Evolutionary conservation across 2,797 vertebrate genomes (phyloP).

Genomic region (Sternarchorhynchus goeldii): DNA sequence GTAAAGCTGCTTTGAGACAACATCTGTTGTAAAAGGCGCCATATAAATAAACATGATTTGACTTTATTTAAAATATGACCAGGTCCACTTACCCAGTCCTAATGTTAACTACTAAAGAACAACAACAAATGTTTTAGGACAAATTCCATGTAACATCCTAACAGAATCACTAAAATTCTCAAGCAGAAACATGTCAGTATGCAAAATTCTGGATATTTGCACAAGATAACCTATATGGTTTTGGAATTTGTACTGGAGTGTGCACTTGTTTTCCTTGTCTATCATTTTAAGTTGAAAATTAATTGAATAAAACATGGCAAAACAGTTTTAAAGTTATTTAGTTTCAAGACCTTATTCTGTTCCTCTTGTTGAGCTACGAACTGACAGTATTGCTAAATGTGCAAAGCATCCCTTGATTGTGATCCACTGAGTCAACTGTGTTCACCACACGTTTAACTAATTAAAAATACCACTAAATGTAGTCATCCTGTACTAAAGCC

Average conservation of each 20-base stretch:
- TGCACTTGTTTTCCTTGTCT: neutral
- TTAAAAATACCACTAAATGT: slow-evolving; percentile 59
- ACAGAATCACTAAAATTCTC: too few relatives aligned
- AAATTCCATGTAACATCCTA: too few relatives aligned
- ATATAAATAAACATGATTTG: too few relatives aligned
- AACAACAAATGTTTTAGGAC: too few relatives aligned
- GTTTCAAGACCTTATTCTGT: neutral
- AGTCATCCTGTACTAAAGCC: slow-evolving; percentile 56
- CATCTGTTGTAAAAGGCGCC: too few relatives aligned
- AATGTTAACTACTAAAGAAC: too few relatives aligned
- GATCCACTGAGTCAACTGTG: neutral
- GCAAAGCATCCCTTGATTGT: neutral
- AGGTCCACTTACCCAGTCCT: too few relatives aligned
- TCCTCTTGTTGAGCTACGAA: too few relatives aligned
- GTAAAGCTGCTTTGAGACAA: too few relatives aligned
- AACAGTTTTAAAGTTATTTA: neutral
- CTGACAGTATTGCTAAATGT: too few relatives aligned
- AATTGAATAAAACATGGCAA: neutral
- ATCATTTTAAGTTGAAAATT: neutral
- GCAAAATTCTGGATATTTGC: neutral
- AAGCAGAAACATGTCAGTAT: neutral
- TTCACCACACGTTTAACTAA: slow-evolving; percentile 61
- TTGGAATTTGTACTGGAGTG: neutral
- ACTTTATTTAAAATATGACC: too few relatives aligned
- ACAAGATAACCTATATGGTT: neutral